These are phyloP conservation scores for Colossoma macropomum DNA, from an alignment of 2,113 vertebrate species.

Conservation along the genomic window DNA sequence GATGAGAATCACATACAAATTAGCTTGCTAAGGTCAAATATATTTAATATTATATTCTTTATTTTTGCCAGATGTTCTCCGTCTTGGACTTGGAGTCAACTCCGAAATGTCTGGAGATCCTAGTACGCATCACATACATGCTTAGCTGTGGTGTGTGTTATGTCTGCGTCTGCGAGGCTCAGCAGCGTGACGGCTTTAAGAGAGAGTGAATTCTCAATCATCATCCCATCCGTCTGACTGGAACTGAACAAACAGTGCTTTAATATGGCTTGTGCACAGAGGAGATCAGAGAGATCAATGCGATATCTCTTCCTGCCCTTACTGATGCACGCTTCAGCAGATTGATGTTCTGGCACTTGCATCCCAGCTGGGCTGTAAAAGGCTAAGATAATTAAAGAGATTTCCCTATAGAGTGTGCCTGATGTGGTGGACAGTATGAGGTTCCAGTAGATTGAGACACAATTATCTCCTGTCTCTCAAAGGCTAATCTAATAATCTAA, in stretches of 20 bases:
- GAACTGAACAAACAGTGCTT: background rate
- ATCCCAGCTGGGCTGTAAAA: background rate
- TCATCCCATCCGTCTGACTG: background rate
- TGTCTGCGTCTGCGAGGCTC: background rate
- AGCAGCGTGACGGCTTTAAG: background rate
- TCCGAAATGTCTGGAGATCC: too few relatives aligned
- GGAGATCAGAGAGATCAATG: background rate
- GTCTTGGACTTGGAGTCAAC: too few relatives aligned
- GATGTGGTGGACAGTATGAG: background rate
- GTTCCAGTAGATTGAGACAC: too few relatives aligned
- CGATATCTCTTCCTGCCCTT: background rate
- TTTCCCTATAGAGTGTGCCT: background rate
- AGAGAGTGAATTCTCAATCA: too few relatives aligned
- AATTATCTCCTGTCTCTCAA: too few relatives aligned
- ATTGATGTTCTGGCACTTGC: background rate
- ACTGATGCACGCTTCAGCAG: background rate
- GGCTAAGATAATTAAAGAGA: background rate
- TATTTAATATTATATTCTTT: too few relatives aligned
- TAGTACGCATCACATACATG: background rate
- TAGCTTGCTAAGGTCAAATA: too few relatives aligned
- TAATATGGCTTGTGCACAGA: background rate
- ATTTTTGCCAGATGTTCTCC: too few relatives aligned
- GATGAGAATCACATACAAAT: too few relatives aligned
- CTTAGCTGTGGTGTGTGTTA: background rate
- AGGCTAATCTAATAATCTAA: too few relatives aligned